Conservation (phyloP, 2,113 vertebrate genomes). For the Upupa epops region DNA sequence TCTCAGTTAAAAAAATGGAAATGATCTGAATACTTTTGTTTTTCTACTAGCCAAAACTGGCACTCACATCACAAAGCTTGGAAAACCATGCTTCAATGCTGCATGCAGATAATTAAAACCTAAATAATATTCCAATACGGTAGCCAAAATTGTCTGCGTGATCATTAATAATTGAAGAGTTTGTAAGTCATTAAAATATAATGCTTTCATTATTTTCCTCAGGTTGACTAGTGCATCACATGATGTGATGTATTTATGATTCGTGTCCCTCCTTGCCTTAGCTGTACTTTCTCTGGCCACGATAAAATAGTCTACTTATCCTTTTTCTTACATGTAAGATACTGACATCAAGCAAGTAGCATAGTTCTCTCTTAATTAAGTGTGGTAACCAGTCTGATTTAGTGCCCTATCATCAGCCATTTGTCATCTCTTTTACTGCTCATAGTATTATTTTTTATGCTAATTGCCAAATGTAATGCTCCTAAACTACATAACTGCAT, state of each 20-base stretch:
- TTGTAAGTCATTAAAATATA: conserved; percentile 71
- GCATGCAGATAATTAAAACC: conserved; percentile 58
- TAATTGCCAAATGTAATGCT: conserved; percentile 52
- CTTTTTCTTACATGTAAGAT: conserved; percentile 41
- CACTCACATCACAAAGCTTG: not conserved
- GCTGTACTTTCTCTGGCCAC: not conserved
- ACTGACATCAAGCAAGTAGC: conserved; percentile 37
- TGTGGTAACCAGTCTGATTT: conserved; percentile 62
- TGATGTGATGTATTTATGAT: conserved; percentile 37
- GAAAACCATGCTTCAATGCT: conserved; percentile 5
- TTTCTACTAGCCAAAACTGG: not conserved
- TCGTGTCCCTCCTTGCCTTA: not conserved
- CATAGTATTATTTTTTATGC: conserved; percentile 26
- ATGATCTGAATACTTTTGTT: not conserved
- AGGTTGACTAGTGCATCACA: conserved; percentile 45
- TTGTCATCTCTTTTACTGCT: conserved; percentile 56
- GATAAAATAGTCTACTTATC: conserved; percentile 32
- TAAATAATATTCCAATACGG: conserved; percentile 61
- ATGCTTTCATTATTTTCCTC: conserved; percentile 67
- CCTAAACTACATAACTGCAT: conserved; percentile 23
- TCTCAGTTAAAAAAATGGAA: not conserved
- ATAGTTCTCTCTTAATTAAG: conserved; percentile 56
- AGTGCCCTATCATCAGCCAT: conserved; percentile 50
- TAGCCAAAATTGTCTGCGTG: conserved; percentile 47
- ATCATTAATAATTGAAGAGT: conserved; percentile 67